phyloP scores from a whole-genome alignment of 2,888 invertebrate genomes.

The Parascotia fuliginaria region DNA sequence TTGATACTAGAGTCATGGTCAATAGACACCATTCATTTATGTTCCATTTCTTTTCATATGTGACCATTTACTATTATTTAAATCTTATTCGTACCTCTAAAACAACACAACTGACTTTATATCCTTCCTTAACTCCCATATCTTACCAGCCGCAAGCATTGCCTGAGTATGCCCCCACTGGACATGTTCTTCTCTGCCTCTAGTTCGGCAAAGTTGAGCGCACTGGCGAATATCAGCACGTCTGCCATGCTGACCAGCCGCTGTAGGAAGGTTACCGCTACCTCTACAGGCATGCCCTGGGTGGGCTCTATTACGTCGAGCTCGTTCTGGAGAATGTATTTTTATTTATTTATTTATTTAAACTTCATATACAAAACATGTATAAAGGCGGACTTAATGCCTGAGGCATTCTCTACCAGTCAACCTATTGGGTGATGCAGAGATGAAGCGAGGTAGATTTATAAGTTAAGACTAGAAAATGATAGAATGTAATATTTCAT shows the following conservation, averaged over 20 bases:
- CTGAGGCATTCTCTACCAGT: too few species aligned
- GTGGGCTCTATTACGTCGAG: conserved; percentile 99
- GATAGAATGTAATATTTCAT: too few species aligned
- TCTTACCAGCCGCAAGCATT: conserved; percentile 96
- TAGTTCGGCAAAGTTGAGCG: conserved; percentile 98
- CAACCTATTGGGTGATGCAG: too few species aligned
- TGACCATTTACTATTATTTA: too few species aligned
- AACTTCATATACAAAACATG: too few species aligned
- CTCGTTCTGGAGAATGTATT: conserved; percentile 90
- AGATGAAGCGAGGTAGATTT: too few species aligned
- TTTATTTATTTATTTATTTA: neutral
- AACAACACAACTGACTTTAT: conserved; percentile 33
- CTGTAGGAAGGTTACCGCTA: conserved; percentile 99
- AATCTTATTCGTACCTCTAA: conserved; percentile 3
- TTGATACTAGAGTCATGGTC: too few species aligned
- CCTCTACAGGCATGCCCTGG: conserved; percentile 99
- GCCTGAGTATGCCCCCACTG: conserved; percentile 98
- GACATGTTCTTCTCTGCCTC: conserved; percentile 99
- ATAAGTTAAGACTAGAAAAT: too few species aligned
- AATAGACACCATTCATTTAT: too few species aligned
- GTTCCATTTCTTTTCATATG: too few species aligned
- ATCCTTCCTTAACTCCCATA: neutral
- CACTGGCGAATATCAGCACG: conserved; percentile 98
- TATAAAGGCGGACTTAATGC: too few species aligned
- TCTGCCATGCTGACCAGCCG: conserved; percentile 99